These are phyloP conservation scores for Nerophis ophidion DNA, from an alignment of 2,113 vertebrate species.

Conservation along the genomic window DNA sequence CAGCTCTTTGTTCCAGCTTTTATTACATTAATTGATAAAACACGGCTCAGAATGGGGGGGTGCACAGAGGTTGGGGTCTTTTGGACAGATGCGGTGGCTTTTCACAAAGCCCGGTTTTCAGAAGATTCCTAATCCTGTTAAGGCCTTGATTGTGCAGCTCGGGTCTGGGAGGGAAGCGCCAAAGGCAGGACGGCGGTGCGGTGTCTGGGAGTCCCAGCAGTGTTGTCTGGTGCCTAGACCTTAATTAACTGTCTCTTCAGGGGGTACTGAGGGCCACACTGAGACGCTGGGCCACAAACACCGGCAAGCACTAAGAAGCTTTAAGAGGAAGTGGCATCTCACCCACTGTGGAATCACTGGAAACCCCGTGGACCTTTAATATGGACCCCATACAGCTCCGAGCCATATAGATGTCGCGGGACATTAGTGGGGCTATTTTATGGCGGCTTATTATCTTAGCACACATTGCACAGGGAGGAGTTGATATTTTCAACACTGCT, in stretches of 20 bases:
- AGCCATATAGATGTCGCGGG: constrained; percentile 50
- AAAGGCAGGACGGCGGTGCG: constrained; percentile 26
- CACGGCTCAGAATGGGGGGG: constrained; percentile 37
- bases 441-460: constrained; percentile 48
- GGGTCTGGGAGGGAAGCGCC: constrained; percentile 18
- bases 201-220: constrained; percentile 41
- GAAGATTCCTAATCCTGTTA: constrained; percentile 70
- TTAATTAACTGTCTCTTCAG: constrained; percentile 69
- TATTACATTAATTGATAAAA: constrained; percentile 78
- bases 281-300: constrained; percentile 53
- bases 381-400: constrained; percentile 47
- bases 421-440: constrained; percentile 51
- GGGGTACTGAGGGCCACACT: constrained; percentile 50
- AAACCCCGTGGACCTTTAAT: constrained; percentile 55
- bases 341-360: constrained; percentile 36
- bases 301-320: constrained; percentile 32
- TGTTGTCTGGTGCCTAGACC: constrained; percentile 38
- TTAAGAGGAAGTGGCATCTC: constrained; percentile 58
- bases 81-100: constrained; percentile 54
- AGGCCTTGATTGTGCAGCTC: constrained; percentile 36
- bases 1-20: constrained; percentile 75
- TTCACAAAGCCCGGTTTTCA: constrained; percentile 50
- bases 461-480: constrained; percentile 37
- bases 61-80: constrained; percentile 26
- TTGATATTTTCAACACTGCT: constrained; percentile 23